Evolutionary conservation across 2,113 vertebrate species (phyloP).

Genomic region (Ameiurus melas): DNA sequence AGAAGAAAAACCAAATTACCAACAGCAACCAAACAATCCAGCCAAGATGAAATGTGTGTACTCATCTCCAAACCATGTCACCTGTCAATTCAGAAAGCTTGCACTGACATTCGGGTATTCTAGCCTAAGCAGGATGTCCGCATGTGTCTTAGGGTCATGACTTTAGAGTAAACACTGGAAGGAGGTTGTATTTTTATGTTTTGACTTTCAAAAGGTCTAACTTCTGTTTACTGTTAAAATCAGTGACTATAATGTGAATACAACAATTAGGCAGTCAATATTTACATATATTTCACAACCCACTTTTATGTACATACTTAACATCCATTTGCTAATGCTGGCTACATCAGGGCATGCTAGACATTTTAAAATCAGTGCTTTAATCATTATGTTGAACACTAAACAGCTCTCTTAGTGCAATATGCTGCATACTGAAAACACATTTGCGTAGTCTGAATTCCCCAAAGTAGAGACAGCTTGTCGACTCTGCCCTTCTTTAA

Average conservation of each 20-base stretch:
- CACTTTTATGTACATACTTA: not conserved
- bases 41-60: not conserved
- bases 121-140: too few relatives aligned
- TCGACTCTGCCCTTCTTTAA: slow-evolving; percentile 27
- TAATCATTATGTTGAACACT: not conserved
- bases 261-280: not conserved
- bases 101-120: not conserved
- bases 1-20: not conserved
- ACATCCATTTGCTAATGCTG: not conserved
- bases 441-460: slow-evolving; percentile 11
- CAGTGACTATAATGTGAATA: not conserved
- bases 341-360: not conserved
- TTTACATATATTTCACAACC: not conserved
- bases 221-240: not conserved
- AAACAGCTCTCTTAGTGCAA: not conserved
- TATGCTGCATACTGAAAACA: not conserved
- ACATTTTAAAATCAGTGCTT: not conserved
- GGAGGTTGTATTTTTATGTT: not conserved
- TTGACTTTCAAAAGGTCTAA: not conserved
- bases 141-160: not conserved
- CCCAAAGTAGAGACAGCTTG: not conserved
- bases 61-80: not conserved
- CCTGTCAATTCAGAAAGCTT: not conserved
- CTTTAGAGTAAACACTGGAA: not conserved
- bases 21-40: not conserved